These are phyloP conservation scores for Cynodonichthys magdalenae DNA, from an alignment of 2,797 vertebrate species.

Conservation along the genomic window DNA sequence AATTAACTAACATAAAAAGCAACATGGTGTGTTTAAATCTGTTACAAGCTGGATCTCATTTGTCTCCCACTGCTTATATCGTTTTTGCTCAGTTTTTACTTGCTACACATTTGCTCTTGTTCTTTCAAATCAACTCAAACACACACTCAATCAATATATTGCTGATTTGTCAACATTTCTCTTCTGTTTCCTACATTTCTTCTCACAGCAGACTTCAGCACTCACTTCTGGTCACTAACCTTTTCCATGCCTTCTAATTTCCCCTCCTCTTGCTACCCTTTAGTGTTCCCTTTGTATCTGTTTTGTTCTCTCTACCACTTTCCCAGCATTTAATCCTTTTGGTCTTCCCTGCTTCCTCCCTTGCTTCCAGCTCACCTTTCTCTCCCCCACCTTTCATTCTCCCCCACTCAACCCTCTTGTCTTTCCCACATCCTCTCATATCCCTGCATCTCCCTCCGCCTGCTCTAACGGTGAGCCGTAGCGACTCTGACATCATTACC, in stretches of 20 bases:
- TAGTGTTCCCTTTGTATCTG: not conserved
- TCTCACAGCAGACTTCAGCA: not conserved
- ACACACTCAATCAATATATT: not conserved
- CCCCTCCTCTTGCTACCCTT: not conserved
- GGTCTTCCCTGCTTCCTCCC: conserved; percentile 7
- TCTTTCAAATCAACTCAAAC: conserved; percentile 1
- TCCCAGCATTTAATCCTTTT: not conserved
- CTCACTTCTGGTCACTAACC: not conserved
- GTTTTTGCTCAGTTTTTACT: not conserved
- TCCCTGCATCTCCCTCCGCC: conserved; percentile 42
- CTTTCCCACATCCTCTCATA: conserved; percentile 28
- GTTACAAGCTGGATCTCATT: too few relatives aligned
- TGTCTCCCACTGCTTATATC: not conserved
- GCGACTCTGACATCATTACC: conserved; percentile 81
- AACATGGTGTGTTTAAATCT: not conserved
- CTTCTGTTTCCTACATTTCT: conserved; percentile 1
- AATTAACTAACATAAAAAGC: not conserved
- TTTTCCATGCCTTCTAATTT: not conserved
- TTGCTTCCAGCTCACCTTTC: conserved; percentile 6
- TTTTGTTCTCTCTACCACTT: not conserved
- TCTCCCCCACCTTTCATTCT: conserved; percentile 2
- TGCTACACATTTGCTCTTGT: not conserved
- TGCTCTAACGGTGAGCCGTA: conserved; percentile 72
- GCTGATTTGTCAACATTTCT: not conserved
- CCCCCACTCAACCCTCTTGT: conserved; percentile 19